phyloP scores from a whole-genome alignment of 2,888 invertebrate genomes.

The Folsomia manolachei region DNA sequence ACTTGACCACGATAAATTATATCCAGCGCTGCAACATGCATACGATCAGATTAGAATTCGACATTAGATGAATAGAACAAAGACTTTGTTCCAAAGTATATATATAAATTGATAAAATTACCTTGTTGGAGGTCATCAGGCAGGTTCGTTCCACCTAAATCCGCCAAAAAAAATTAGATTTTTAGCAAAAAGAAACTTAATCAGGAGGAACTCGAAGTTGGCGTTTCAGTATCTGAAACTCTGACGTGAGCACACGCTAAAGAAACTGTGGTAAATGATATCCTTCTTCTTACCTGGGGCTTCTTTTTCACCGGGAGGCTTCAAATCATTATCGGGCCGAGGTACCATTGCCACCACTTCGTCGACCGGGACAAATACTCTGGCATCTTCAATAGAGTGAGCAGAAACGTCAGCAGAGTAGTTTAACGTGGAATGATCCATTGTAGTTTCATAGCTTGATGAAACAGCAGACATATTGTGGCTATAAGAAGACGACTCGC shows the following conservation, averaged over 20 bases:
- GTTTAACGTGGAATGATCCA: background rate
- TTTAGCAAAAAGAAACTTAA: background rate
- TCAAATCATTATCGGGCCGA: slow-evolving; percentile 17
- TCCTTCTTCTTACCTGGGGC: slow-evolving; percentile 15
- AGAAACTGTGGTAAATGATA: no score
- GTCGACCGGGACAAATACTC: background rate
- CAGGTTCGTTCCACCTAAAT: slow-evolving; percentile 22
- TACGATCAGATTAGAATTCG: no score
- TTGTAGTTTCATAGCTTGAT: background rate
- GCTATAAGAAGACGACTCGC: background rate
- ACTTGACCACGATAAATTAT: slow-evolving; percentile 42
- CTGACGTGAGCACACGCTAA: no score
- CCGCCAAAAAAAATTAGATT: no score
- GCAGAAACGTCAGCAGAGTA: background rate
- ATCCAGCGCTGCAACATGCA: no score
- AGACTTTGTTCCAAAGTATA: no score
- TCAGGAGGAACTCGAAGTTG: no score
- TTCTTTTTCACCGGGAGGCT: slow-evolving; percentile 33
- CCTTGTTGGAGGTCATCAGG: slow-evolving; percentile 46
- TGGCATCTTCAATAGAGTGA: background rate
- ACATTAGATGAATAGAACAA: no score
- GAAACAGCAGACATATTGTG: background rate
- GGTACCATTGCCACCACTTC: background rate
- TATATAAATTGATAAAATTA: no score
- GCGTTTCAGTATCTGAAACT: no score